Conservation (phyloP, 2,888 invertebrate species). For the Andrena minutula region DNA sequence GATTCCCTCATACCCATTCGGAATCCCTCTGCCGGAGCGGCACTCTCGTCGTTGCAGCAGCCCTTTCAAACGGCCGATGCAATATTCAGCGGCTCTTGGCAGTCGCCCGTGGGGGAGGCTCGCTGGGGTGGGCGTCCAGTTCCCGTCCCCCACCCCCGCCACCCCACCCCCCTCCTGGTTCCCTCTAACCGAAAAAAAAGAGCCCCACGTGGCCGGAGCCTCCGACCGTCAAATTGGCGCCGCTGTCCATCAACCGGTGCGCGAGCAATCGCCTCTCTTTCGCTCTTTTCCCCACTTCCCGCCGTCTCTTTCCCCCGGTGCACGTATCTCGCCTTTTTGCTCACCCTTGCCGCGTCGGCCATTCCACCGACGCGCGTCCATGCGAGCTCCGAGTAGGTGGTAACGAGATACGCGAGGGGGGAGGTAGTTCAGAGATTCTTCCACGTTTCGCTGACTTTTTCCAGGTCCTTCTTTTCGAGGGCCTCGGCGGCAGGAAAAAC, state of each 20-base stretch:
- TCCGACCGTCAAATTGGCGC: conserved; percentile 85
- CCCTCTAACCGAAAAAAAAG: conserved; percentile 67
- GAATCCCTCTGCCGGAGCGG: conserved; percentile 53
- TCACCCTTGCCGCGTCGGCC: conserved; percentile 55
- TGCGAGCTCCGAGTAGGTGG: conserved; percentile 59
- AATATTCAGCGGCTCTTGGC: conserved; percentile 84
- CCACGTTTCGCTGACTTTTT: conserved; percentile 18
- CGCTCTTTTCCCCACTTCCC: conserved; percentile 32
- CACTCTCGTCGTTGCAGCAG: conserved; percentile 69
- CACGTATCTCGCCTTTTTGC: conserved; percentile 38
- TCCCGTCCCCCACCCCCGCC: background rate
- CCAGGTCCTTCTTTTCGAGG: conserved; percentile 5
- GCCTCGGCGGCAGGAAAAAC: conserved; percentile 1
- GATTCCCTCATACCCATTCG: conserved; percentile 57
- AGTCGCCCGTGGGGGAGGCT: conserved; percentile 67
- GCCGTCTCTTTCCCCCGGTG: conserved; percentile 24
- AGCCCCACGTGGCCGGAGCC: conserved; percentile 80
- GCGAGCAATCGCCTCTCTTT: conserved; percentile 66
- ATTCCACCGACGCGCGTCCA: conserved; percentile 61
- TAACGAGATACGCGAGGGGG: conserved; percentile 27
- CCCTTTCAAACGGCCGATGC: conserved; percentile 84
- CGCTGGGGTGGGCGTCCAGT: conserved; percentile 45
- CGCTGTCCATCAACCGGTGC: conserved; percentile 84
- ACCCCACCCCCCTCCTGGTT: background rate
- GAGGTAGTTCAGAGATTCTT: background rate